Conservation (phyloP, 2,888 invertebrate genomes). For the Euproctis similis region DNA sequence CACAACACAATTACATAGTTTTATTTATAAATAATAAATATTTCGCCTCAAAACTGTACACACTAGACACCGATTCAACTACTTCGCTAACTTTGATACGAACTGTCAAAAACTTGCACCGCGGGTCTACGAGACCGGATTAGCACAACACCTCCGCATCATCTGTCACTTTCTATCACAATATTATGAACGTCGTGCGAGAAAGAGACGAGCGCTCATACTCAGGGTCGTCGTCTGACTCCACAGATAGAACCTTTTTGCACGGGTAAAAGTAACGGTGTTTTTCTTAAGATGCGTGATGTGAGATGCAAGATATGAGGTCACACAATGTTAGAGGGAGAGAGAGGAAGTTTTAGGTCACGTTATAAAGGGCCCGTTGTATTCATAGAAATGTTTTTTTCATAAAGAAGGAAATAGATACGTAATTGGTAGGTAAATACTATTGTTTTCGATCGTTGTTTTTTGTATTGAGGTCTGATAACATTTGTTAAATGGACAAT, state of each 20-base stretch:
- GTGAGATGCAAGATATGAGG: constrained; percentile 47
- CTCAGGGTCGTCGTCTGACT: constrained; percentile 18
- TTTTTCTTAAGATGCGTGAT: constrained; percentile 70
- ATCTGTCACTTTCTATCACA: constrained; percentile 29
- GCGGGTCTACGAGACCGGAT: constrained; percentile 55
- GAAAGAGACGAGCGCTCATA: constrained; percentile 30
- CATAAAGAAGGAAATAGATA: constrained; percentile 13
- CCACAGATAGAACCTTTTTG: constrained; percentile 72
- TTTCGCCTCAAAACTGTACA: constrained; percentile 32
- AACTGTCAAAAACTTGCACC: constrained; percentile 73
- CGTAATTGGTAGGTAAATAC: constrained; percentile 1
- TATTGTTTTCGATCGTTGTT: constrained; percentile 11
- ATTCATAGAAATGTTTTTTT: constrained; percentile 25
- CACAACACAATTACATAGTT: constrained; percentile 29
- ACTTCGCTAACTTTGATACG: constrained; percentile 50
- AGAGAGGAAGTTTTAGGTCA: constrained; percentile 45
- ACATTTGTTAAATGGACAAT: no score
- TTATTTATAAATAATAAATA: constrained; percentile 23
- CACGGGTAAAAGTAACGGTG: constrained; percentile 75
- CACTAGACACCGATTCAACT: constrained; percentile 46
- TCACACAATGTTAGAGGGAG: constrained; percentile 39
- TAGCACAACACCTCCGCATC: constrained; percentile 33
- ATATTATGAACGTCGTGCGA: constrained; percentile 4
- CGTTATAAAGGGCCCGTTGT: constrained; percentile 37
- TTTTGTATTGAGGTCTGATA: constrained; percentile 18